Evolutionary conservation across 2,113 vertebrate species (phyloP).

Genomic region (Paracyprichromis sp.): DNA sequence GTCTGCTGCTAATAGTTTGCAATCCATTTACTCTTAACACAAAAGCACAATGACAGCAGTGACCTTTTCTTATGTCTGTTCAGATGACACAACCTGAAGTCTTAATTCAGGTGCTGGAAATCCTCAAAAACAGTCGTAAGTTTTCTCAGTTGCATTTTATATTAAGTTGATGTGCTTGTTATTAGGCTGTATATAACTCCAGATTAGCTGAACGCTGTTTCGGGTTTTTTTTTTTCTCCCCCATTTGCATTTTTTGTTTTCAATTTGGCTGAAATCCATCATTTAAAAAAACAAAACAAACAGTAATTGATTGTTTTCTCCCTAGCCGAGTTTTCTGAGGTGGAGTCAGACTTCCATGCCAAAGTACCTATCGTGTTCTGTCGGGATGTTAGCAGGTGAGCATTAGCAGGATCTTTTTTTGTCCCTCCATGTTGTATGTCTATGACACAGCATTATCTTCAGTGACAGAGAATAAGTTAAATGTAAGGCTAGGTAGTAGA

Average conservation of each 20-base stretch:
- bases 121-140: slow-evolving; percentile 89
- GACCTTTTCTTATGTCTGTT: background rate
- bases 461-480: background rate
- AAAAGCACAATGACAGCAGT: background rate
- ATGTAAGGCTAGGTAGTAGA: background rate
- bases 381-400: slow-evolving; percentile 84
- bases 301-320: background rate
- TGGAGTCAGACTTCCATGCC: slow-evolving; percentile 97
- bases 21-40: background rate
- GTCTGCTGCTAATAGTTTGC: slow-evolving; percentile 25
- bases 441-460: background rate
- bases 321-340: slow-evolving; percentile 83
- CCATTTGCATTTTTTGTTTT: background rate
- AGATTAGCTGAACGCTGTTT: background rate
- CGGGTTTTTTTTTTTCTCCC: fast-evolving
- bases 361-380: slow-evolving; percentile 98
- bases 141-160: background rate
- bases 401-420: background rate
- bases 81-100: slow-evolving; percentile 98
- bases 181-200: background rate
- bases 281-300: background rate
- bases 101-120: slow-evolving; percentile 92
- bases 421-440: background rate
- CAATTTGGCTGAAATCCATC: background rate
- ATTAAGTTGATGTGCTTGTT: background rate